Conservation (phyloP, 2,797 vertebrate species). For the Chaetophractus vellerosus region DNA sequence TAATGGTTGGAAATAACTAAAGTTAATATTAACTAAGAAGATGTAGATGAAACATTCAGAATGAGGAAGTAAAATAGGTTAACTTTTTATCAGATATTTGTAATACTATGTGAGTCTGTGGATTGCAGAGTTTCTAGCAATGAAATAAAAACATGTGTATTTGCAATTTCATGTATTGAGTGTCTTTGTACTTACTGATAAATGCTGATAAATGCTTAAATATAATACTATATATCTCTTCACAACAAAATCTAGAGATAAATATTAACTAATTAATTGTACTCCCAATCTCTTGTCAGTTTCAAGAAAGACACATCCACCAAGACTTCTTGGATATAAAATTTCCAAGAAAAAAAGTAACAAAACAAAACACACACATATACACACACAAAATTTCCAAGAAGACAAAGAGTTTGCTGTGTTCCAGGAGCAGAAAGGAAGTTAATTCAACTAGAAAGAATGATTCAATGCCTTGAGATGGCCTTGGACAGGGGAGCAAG, state of each 20-base stretch:
- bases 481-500: not conserved
- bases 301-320: not conserved
- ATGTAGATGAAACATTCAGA: not conserved
- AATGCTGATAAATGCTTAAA: not conserved
- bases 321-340: not conserved
- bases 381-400: not conserved
- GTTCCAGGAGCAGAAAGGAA: not conserved
- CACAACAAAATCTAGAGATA: not conserved
- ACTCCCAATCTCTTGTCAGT: not conserved
- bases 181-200: not conserved
- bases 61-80: not conserved
- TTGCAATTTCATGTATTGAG: not conserved
- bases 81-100: not conserved
- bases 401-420: not conserved
- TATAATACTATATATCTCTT: not conserved
- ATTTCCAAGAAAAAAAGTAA: not conserved
- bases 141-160: not conserved
- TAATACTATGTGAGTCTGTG: not conserved
- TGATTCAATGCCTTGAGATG: not conserved
- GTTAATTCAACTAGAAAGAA: not conserved
- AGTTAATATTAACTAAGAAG: conserved; percentile 13
- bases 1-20: not conserved
- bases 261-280: not conserved
- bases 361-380: not conserved
- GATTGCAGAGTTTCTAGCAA: not conserved